These are phyloP conservation scores for Drosophila takahashii DNA, from an alignment of 1,140 invertebrate species.

Conservation along the genomic window DNA sequence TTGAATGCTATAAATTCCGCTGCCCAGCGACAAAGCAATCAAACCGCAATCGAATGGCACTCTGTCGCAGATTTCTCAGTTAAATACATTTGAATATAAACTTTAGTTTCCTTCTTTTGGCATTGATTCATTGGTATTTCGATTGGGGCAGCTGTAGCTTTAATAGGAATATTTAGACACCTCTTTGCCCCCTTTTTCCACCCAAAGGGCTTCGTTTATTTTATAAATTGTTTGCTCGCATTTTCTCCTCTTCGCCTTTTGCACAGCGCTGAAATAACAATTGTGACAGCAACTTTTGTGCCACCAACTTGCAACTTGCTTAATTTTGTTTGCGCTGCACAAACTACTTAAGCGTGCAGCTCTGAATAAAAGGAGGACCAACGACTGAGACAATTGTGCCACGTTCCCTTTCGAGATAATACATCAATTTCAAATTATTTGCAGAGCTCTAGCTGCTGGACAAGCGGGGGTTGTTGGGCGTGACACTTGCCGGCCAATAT, in stretches of 20 bases:
- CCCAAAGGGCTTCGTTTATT: slow-evolving; percentile 15
- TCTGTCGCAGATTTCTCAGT: slow-evolving; percentile 38
- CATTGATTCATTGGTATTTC: slow-evolving; percentile 30
- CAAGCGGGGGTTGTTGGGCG: slow-evolving; percentile 6
- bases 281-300: slow-evolving; percentile 48
- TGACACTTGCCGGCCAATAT: slow-evolving; percentile 62
- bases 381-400: slow-evolving; percentile 31
- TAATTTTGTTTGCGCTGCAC: slow-evolving; percentile 65
- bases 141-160: slow-evolving; percentile 1
- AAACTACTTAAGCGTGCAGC: slow-evolving; percentile 64
- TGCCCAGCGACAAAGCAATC: slow-evolving; percentile 50
- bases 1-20: slow-evolving; percentile 60
- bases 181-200: not conserved
- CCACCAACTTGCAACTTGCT: slow-evolving; percentile 58
- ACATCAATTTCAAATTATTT: slow-evolving; percentile 70
- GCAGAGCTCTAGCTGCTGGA: slow-evolving; percentile 12
- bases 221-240: slow-evolving; percentile 35
- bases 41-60: slow-evolving; percentile 49
- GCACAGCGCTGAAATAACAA: slow-evolving; percentile 37
- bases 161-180: slow-evolving; percentile 10
- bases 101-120: not conserved
- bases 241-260: not conserved
- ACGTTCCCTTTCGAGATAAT: slow-evolving; percentile 47
- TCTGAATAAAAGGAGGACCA: slow-evolving; percentile 7
- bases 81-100: slow-evolving; percentile 14